A percentile compares a stretch with the other conserved stretches of the same genome.
These are phyloP conservation scores for Riptortus pedestris DNA, from an alignment of 1,140 invertebrate species.

Conservation along the genomic window DNA sequence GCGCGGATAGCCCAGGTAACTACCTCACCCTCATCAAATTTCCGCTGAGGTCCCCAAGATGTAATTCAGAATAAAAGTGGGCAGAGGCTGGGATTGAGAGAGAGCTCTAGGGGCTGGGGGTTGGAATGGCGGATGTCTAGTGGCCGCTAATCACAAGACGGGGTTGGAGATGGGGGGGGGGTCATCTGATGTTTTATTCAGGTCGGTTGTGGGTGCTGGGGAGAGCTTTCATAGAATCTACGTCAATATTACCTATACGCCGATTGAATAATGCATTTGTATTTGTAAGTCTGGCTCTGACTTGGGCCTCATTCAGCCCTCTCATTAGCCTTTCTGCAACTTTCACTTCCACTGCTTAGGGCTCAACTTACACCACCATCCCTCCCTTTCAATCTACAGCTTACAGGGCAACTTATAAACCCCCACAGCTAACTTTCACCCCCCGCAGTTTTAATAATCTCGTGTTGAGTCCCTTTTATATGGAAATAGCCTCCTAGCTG, in stretches of 20 bases:
- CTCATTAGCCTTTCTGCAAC: conserved; percentile 1
- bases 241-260: conserved; percentile 18
- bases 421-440: too few relatives aligned
- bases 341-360: conserved; percentile 4
- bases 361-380: not conserved
- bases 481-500: too few relatives aligned
- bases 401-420: too few relatives aligned
- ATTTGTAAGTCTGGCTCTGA: not conserved
- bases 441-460: too few relatives aligned
- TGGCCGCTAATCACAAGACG: not conserved
- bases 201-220: not conserved
- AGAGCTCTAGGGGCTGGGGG: not conserved
- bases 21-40: too few relatives aligned
- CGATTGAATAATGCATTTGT: conserved; percentile 4
- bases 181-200: conserved; percentile 16
- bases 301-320: conserved; percentile 2
- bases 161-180: too few relatives aligned
- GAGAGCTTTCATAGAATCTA: conserved; percentile 14
- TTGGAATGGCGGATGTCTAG: not conserved
- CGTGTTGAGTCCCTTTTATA: too few relatives aligned
- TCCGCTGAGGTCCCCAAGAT: too few relatives aligned
- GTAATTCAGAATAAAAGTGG: too few relatives aligned
- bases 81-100: too few relatives aligned
- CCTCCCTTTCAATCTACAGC: not conserved
- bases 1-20: too few relatives aligned